Base-by-base conservation (phyloP, 2,888 invertebrate genomes). In the Chloroclystis v-ata region DNA sequence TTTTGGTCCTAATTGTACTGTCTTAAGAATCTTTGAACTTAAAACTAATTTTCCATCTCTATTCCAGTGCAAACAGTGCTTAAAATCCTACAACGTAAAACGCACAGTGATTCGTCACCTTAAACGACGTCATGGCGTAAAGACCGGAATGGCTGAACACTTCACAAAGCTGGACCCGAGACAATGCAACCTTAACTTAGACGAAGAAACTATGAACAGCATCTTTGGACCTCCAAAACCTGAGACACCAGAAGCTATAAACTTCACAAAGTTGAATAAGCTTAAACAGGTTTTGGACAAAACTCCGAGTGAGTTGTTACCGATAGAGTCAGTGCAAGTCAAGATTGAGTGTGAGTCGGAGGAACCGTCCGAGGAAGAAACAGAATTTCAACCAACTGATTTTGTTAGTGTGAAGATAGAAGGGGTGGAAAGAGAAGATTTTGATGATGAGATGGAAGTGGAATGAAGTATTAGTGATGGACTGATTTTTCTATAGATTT, bases 371-470 rank as follows among this genome's bases (percentile, higher is more conserved):
- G n/a, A 43, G 2, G 46, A 50, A 9, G 44, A 62, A 3, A 52
- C 50, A 2, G 65, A 69, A 4, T 49, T 60, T 1, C 79, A 84
- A 51, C 84, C 86, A 0, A 83, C 86, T 0, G 83, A 84, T 48
- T 86, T 86, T 67, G 86, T 87, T 1, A 81, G 78, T 43, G 78
- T 87, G 12, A 87, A 87, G 56, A 82, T 86, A 60, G 87, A 87
- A 51, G 78, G 75, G 1, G 43, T 78, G 16, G 82, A 82, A 11
- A 33, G 26, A 8, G 28, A 13, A 7, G 26, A 28, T 12, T 37
- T 20, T n/a, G 26, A 29, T 40, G 10, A 40, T 16, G 25, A 49
- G 0, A 16, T 29, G n/a, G 47, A 54, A 10, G 32, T 43, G 35
- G 29, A 46, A 20, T 30, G 25, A 43, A 8, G 39, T 38, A 20